Evolutionary conservation across 2,113 vertebrate species (phyloP), one percentile per base, ranked within the genome.

Genomic region (Centropristis striata): DNA sequence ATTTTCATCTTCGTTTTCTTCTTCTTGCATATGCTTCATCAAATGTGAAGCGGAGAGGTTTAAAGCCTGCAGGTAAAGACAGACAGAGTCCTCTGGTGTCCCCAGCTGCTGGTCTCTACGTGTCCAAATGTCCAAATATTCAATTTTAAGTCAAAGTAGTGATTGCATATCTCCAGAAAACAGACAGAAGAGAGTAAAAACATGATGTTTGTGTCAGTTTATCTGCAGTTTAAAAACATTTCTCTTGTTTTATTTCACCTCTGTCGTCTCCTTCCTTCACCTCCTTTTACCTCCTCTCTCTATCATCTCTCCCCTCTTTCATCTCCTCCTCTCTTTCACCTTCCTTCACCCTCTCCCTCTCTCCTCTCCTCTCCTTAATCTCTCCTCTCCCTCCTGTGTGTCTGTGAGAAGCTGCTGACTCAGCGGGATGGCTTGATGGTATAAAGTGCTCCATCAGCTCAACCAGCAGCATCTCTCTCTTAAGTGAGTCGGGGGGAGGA

Each of bases 401-500:
- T 78, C 51, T 74, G 59, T 71, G 68, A 11, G 46, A 51, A 80
- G 83, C 78, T 84, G 94, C 94, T 94, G 94, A 95, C 83, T 95
- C 90, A 85, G 84, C 86, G 37, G 64, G 73, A 86, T 32, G 81
- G 59, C 66, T 89, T 78, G 81, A 80, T 69, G 80, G 58, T 86
- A 74, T 84, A 93, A 93, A 95, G 92, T 95, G 93, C 92, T 88
- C 89, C 82, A 92, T 95, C 93, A 94, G 94, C 94, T 93, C 86
- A 80, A 92, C 91, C 87, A 70, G 88, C 88, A 85, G 86, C 77
- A 46, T 87, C 75, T 90, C 88, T 81, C 83, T 86, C 78, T 91
- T 92, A 93, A 92, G 87, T 88, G 88, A 70, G 83, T 75, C 8
- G 51, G 68, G 67, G 63, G 25, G 67, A 46, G 27, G 78, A 3